Evolutionary conservation across 2,113 vertebrate genomes (phyloP), one percentile per base, ranked within the genome.

Genomic region (Archilochus colubris): DNA sequence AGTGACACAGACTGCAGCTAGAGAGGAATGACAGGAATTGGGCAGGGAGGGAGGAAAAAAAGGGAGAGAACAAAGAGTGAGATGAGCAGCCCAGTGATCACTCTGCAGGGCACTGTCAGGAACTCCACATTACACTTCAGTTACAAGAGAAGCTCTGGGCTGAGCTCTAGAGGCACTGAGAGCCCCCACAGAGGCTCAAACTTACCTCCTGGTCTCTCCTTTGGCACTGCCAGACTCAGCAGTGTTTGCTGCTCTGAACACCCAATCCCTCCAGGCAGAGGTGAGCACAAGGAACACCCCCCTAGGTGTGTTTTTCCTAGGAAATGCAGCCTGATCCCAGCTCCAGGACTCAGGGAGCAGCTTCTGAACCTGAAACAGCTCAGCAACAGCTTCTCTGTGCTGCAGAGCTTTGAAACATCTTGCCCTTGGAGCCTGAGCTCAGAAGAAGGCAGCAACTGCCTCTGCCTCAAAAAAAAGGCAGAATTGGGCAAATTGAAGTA

Each of bases 321-420:
- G 57, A 93, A 53, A 10, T 28, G 23, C 38, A 90, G 55, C 79
- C 67, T 9, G 30, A 46, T 48, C 61, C 81, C 44, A 76, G 50
- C 30, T 69, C 0, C 5, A 25, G 0, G 0, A 43, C 70, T 44
- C 19, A n/a, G n/a, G 20, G 51, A 85, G 43, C 0, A 57, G 16
- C 31, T 81, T 62, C 76, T 74, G 38, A 89, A 38, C 36, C 36
- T 38, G 36, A 38, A 38, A 38, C 36, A 38, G 36, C 36, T 38
- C 36, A 38, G 36, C 7, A 38, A 38, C 36, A 38, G 36, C 36
- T 38, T 38, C 36, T 38, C 36, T 20, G 2, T 3, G 12, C 28
- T 43, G 43, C 0, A 68, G 22, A 73, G 72, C 76, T 90, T n/a
- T n/a, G 53, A 36, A 78, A 58, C 8, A 67, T 61, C 46, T 50